Evolutionary conservation across 92 coral and sea anemone species (phyloP), one percentile per base, ranked within the genome.

Genomic region (Porites cylindrica): DNA sequence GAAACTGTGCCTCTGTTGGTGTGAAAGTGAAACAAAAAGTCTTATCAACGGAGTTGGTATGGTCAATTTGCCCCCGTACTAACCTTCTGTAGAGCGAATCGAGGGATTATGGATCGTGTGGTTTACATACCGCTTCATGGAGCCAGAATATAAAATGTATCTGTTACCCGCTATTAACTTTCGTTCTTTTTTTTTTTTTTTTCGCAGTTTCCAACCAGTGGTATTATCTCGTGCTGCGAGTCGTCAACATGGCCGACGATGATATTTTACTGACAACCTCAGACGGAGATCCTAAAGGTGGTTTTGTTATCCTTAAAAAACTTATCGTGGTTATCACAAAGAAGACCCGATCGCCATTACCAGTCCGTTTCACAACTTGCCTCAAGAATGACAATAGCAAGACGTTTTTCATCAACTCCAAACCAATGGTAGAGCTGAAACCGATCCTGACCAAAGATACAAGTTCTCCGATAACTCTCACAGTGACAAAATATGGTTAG

Each of bases 321-420:
- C 18, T 80, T 69, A 90, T 97, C 78, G 97, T 88, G 13, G 81
- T 80, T 24, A 90, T 97, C 66, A 88, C 70, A 52, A 95, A 93
- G 88, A 94, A 88, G 91, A 88, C 91, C 14, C 79, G 32, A 14
- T 90, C 96, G 2, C 89, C 93, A 13, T 78, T 84, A 51, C 92
- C 97, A 16, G 83, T 95, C 26, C 87, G 82, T 14, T 88, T 96
- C 23, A 32, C 85, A n/a, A 98, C 85, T 0, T 18, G 80, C 29
- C 54, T 52, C 10, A 83, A 83, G 56, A 10, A 53, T 1, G 93
- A 93, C 75, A 83, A 71, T 7, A 70, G 50, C 53, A 86, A 78
- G 14, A 88, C 81, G 89, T 70, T 93, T 78, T 95, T 74, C 82
- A 92, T 96, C 20, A 93, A 96, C 85, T 92, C 89, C 38, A 88